Percentiles rank a stretch among this genome's conserved stretches.
These are phyloP conservation scores for Lepetodrilus schrolli DNA, from an alignment of 2,888 invertebrate genomes.

Conservation along the genomic window DNA sequence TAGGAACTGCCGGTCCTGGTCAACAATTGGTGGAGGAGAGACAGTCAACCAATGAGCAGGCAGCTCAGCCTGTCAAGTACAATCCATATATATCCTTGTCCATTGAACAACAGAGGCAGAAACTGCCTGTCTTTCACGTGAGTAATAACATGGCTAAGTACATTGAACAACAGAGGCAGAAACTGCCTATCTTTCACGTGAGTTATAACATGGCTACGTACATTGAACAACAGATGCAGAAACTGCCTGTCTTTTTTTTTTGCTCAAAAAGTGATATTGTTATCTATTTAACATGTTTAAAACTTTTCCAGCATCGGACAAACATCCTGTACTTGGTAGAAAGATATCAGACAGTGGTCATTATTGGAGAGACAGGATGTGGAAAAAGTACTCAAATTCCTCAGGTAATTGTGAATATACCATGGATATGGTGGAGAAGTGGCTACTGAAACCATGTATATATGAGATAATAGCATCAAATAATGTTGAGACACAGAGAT, in stretches of 20 bases:
- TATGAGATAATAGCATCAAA: too few relatives aligned
- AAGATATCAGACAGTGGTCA: constrained; percentile 89
- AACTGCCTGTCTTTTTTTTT: background rate
- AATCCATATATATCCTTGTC: constrained; percentile 90
- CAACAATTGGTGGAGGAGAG: constrained; percentile 57
- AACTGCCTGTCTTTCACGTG: constrained; percentile 87
- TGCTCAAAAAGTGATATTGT: background rate
- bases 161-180: background rate
- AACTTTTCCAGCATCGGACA: constrained; percentile 80
- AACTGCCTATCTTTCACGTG: background rate
- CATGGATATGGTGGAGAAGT: background rate
- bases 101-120: constrained; percentile 87
- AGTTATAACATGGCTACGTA: too few relatives aligned
- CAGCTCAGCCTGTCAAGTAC: constrained; percentile 72
- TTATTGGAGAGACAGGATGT: constrained; percentile 91
- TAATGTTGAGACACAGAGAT: too few relatives aligned
- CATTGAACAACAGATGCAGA: background rate
- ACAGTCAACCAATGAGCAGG: constrained; percentile 45
- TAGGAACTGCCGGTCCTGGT: constrained; percentile 62
- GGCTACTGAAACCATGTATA: too few relatives aligned
- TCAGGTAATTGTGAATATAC: constrained; percentile 87
- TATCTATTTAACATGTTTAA: too few relatives aligned
- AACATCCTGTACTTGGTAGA: constrained; percentile 93
- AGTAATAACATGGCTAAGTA: background rate
- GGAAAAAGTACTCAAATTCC: constrained; percentile 97